Evolutionary conservation across 53 echinoderm and acorn worm genomes (phyloP).

Genomic region (Holothuria scabra): DNA sequence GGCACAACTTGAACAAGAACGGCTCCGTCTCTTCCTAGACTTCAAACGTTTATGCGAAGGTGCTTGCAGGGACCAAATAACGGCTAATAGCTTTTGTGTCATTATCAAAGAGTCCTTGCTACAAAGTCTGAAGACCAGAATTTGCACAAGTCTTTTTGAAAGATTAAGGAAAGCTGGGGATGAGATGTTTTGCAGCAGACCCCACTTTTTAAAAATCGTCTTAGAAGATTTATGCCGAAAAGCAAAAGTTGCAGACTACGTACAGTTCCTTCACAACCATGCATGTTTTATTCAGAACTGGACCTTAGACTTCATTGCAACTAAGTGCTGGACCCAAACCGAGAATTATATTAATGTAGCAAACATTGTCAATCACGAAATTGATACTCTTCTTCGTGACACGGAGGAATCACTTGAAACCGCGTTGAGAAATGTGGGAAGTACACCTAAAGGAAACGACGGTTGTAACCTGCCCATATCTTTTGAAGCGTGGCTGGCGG

Average conservation of each 20-base stretch:
- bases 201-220: background rate
- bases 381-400: background rate
- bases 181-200: constrained; percentile 43
- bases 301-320: constrained; percentile 23
- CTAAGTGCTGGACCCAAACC: background rate
- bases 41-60: constrained; percentile 10
- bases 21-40: background rate
- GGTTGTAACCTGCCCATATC: background rate
- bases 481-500: background rate
- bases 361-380: constrained; percentile 16
- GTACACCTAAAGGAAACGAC: too few species aligned
- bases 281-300: background rate
- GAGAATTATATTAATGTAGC: background rate
- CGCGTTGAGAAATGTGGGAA: background rate
- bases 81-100: background rate
- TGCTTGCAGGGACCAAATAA: background rate
- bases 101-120: background rate
- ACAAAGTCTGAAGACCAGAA: background rate
- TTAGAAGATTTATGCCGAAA: background rate
- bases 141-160: constrained; percentile 10
- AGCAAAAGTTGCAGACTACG: background rate
- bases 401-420: background rate
- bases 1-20: background rate
- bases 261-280: background rate
- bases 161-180: background rate